Evolutionary conservation across 1,140 invertebrate genomes (phyloP).

Genomic region (Microplitis demolitor): DNA sequence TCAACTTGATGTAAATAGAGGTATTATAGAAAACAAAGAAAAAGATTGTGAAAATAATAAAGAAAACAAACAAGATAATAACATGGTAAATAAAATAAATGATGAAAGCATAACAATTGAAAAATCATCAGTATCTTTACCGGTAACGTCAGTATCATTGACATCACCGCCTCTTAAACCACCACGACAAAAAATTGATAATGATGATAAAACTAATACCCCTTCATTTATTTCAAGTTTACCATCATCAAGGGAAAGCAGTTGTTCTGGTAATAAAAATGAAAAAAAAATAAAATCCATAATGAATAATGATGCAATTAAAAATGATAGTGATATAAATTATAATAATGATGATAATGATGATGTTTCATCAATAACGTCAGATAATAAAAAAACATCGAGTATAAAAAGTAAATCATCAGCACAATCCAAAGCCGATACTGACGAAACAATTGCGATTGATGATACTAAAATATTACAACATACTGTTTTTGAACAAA

Average conservation of each 20-base stretch:
- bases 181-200: slow-evolving; percentile 40
- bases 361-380: slow-evolving; percentile 7
- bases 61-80: neutral
- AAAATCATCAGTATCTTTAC: slow-evolving; percentile 20
- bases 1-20: slow-evolving; percentile 1
- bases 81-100: too few species aligned
- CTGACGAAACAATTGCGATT: slow-evolving; percentile 30
- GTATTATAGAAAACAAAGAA: neutral
- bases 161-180: slow-evolving; percentile 41
- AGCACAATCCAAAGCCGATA: slow-evolving; percentile 26
- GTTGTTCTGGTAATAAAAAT: too few species aligned
- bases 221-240: neutral
- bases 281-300: too few species aligned
- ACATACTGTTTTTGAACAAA: neutral
- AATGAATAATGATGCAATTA: neutral
- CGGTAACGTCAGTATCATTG: slow-evolving; percentile 13
- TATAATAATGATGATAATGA: slow-evolving; percentile 6
- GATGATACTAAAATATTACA: slow-evolving; percentile 25
- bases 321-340: neutral
- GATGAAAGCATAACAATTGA: slow-evolving; percentile 20
- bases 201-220: slow-evolving; percentile 9
- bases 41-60: slow-evolving; percentile 1
- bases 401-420: slow-evolving; percentile 32
- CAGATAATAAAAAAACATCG: slow-evolving; percentile 29
- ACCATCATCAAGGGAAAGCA: neutral